Evolutionary conservation across 2,113 vertebrate species (phyloP), one percentile per base, ranked within the genome.

Genomic region (Protobothrops flavoviridis): DNA sequence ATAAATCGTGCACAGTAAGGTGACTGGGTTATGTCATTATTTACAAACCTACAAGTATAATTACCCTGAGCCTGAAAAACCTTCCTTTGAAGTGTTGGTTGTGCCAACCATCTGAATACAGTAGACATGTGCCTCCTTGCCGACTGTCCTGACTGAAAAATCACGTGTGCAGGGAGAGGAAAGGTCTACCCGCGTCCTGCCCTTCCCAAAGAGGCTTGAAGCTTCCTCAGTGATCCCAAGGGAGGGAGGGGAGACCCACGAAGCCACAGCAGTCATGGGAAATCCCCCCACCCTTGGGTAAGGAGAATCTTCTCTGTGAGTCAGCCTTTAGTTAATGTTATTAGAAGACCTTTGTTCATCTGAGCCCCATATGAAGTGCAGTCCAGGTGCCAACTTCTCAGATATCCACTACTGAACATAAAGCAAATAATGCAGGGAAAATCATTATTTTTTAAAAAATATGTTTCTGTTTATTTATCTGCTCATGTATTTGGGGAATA

Each of bases 11-110:
- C 93, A 88, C 81, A 89, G 95, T 93, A 95, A 95, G 96, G 93
- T 94, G 95, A 94, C 95, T 85, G 92, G 95, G 96, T 97, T 96
- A 95, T 92, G 94, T 96, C 94, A 93, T 95, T 96, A 96, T 97
- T 96, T 97, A 96, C 93, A 93, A 95, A 96, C 93, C 94, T 92
- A 90, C 93, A 94, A 95, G 95, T 94, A 95, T 95, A 96, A 97
- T 95, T 96, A 97, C 93, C 89, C 93, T 53, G 88, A 20, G 69
- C 94, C 92, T 94, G 92, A 91, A 95, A 95, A 92, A 95, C 59
- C 23, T 95, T 91, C 92, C 87, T 94, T 87, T 26, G 85, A 50
- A 50, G 48, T 50, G 85, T 29, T 87, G 45, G 45, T 15, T 87
- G 85, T 26, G 43, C 11, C 45, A 39, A 17, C n/a, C 15, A 81